Percentiles rank a stretch among this genome's conserved stretches.
phyloP scores from a whole-genome alignment of 1,140 invertebrate genomes.

The Anoplolepis gracilipes region DNA sequence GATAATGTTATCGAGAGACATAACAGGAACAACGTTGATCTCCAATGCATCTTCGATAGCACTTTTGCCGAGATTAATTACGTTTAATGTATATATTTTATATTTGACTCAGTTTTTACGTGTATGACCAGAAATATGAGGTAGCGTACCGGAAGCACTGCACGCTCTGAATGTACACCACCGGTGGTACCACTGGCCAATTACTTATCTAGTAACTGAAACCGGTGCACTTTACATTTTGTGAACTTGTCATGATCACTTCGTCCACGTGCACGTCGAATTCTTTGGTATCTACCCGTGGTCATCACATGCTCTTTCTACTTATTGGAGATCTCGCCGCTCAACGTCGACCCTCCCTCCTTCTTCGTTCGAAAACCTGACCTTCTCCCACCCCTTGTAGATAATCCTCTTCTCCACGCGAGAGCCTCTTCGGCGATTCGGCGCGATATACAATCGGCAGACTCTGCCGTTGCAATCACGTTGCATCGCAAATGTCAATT shows the following conservation, averaged over 20 bases:
- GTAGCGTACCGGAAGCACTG: slow-evolving; percentile 56
- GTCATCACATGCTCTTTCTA: slow-evolving; percentile 41
- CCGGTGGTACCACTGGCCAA: slow-evolving; percentile 15
- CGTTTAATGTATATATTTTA: slow-evolving; percentile 19
- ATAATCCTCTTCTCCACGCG: slow-evolving; percentile 20
- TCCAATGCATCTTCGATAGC: slow-evolving; percentile 72
- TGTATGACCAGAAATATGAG: slow-evolving; percentile 50
- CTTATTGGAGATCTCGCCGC: slow-evolving; percentile 29
- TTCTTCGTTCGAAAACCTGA: slow-evolving; percentile 22
- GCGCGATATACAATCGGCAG: slow-evolving; percentile 3
- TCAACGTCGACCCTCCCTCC: slow-evolving; percentile 1
- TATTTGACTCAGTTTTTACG: slow-evolving; percentile 25
- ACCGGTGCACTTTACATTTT: slow-evolving; percentile 67
- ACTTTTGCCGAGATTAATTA: background rate
- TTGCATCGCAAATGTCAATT: slow-evolving; percentile 28
- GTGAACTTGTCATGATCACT: slow-evolving; percentile 18
- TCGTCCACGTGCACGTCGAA: slow-evolving; percentile 57
- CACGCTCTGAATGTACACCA: slow-evolving; percentile 51
- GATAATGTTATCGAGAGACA: slow-evolving; percentile 63
- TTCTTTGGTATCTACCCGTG: slow-evolving; percentile 58
- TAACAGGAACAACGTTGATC: slow-evolving; percentile 68
- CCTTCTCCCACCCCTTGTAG: slow-evolving; percentile 40
- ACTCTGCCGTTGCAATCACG: background rate
- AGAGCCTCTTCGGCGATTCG: background rate
- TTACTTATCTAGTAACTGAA: slow-evolving; percentile 20